Evolutionary conservation across 2,888 invertebrate genomes (phyloP).

Genomic region (Tenodera sinensis): DNA sequence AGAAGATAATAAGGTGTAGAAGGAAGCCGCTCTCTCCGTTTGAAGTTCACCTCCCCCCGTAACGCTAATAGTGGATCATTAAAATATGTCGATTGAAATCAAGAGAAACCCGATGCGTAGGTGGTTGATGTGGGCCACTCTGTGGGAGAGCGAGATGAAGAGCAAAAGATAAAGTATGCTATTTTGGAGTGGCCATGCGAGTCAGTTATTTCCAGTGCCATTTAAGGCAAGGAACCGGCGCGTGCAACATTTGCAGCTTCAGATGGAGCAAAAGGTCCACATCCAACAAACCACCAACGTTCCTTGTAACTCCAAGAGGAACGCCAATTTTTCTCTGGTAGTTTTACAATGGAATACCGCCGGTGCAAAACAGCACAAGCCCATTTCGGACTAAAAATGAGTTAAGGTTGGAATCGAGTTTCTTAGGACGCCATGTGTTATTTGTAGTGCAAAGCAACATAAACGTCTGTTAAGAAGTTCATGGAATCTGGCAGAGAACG

Average conservation of each 20-base stretch:
- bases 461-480: no score
- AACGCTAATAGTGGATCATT: not conserved
- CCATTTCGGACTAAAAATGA: no score
- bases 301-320: no score
- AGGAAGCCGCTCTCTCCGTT: not conserved
- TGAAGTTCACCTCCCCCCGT: not conserved
- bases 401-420: no score
- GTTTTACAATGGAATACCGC: no score
- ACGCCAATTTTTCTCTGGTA: no score
- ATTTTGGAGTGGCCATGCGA: not conserved
- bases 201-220: not conserved
- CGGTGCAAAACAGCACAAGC: no score
- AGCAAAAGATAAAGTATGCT: not conserved
- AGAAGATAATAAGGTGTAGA: not conserved
- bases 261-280: not conserved
- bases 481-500: no score
- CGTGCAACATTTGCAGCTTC: not conserved
- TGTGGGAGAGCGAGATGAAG: not conserved
- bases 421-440: no score
- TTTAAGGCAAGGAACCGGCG: not conserved
- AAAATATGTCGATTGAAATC: not conserved
- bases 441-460: no score
- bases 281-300: not conserved
- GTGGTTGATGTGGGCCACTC: not conserved
- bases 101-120: not conserved